Evolutionary conservation across 2,888 invertebrate genomes (phyloP).

Genomic region (Choreutis nemorana): DNA sequence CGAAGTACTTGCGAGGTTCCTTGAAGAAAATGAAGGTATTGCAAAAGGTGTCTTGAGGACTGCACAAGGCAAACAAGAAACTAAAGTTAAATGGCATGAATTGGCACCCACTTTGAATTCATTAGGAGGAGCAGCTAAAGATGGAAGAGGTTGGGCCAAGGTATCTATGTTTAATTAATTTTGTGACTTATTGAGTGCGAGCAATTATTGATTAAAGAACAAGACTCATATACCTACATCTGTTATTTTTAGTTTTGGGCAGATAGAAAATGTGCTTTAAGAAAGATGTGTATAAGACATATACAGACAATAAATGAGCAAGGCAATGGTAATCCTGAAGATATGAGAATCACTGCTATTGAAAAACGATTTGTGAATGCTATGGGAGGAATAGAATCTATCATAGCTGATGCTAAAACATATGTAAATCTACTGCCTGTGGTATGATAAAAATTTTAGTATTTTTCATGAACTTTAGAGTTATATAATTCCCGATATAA

Average conservation of each 20-base stretch:
- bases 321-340: neutral
- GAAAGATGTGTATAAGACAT: neutral
- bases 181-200: neutral
- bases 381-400: neutral
- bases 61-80: neutral
- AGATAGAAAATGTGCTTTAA: neutral
- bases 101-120: neutral
- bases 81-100: neutral
- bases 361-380: too few relatives aligned
- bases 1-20: neutral
- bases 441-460: too few relatives aligned
- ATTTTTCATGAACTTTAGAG: too few relatives aligned
- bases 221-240: neutral
- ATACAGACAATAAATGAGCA: neutral
- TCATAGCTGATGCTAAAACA: neutral
- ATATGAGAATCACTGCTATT: neutral
- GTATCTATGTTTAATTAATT: neutral
- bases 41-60: neutral
- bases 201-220: too few relatives aligned
- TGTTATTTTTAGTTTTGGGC: neutral
- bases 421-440: neutral
- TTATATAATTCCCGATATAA: too few relatives aligned
- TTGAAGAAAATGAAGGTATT: neutral
- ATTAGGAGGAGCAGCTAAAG: neutral
- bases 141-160: neutral